Evolutionary conservation across 2,113 vertebrate species (phyloP), one percentile per base, ranked within the genome.

Genomic region (Cacatua alba): DNA sequence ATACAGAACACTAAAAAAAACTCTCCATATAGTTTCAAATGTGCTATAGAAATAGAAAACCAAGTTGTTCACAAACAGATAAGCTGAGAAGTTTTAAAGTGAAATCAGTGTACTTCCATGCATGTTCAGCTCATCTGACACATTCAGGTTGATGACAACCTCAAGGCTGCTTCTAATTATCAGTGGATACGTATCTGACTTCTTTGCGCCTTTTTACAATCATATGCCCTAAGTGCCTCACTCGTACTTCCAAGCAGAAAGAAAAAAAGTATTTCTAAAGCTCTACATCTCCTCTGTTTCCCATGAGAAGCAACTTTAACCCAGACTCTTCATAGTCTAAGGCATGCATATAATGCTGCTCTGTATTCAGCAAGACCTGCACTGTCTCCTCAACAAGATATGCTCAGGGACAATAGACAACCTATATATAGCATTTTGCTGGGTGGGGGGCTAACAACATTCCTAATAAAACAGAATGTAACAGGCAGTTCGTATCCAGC

Each of bases 91-190:
- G 48, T 82, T 93, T 60, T 65, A 9, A 88, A 91, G 53, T 44
- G 1, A 88, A 84, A 75, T 86, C 60, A n/a, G 23, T 14, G 7
- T 46, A 5, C 3, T 41, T 60, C 72, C 31, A 17, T 57, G 86
- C 69, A 41, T 8, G 49, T 60, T 86, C 55, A 51, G 33, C 51
- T 93, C 79, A 31, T 78, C 69, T 90, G 71, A 93, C 95, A 94
- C 79, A 70, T 88, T 90, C 88, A 95, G 88, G 90, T 90, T 77
- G 92, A 97, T 77, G 68, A 93, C 90, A 97, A 92, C 82, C 82
- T 86, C 68, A 84, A 93, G 91, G 96, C 77, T 95, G 89, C 77
- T 87, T 91, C 57, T 84, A 68, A 82, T 89, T 87, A 89, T 68
- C 60, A 7, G 35, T 19, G 15, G 60, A 84, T 48, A 83, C 0